These are phyloP conservation scores for Hirtodrosophila alboralis DNA, from an alignment of 2,888 invertebrate genomes.

Conservation along the genomic window DNA sequence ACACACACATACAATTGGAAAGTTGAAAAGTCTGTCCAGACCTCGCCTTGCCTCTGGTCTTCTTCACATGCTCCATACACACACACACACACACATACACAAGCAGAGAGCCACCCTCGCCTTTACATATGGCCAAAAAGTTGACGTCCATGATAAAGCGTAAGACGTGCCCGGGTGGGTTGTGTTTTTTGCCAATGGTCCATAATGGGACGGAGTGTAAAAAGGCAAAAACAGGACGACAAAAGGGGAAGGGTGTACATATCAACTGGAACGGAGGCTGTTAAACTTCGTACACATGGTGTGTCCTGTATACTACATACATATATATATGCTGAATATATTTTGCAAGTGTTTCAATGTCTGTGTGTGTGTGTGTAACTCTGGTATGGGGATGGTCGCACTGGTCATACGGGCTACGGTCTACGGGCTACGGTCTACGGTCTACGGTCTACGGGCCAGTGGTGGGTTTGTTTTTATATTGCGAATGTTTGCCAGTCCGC, in stretches of 20 bases:
- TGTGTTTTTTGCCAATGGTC: conserved; percentile 56
- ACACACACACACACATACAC: conserved; percentile 11
- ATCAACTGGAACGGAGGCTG: conserved; percentile 22
- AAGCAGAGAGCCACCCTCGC: conserved; percentile 64
- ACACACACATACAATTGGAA: conserved; percentile 1
- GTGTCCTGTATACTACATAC: too few relatives aligned
- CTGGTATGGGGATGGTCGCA: conserved; percentile 3
- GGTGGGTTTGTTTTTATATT: conserved; percentile 66
- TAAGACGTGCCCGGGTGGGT: conserved; percentile 64
- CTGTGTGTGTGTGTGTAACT: conserved; percentile 9
- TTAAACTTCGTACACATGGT: conserved; percentile 55
- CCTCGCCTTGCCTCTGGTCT: not conserved
- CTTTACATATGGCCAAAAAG: conserved; percentile 76
- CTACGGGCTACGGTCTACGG: too few relatives aligned
- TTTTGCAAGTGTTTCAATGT: conserved; percentile 55
- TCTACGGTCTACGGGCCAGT: conserved; percentile 64
- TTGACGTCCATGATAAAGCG: conserved; percentile 60
- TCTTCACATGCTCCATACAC: not conserved
- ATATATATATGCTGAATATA: conserved; percentile 43
- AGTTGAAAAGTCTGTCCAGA: conserved; percentile 2
- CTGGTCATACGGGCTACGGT: conserved; percentile 35
- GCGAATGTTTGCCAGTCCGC: conserved; percentile 60
- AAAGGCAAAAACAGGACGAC: not conserved
- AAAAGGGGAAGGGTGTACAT: conserved; percentile 5
- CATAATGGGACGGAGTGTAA: conserved; percentile 7